Evolutionary conservation across 2,797 vertebrate genomes (phyloP), one percentile per base, ranked within the genome.

Genomic region (Acestrorhynchus altus): DNA sequence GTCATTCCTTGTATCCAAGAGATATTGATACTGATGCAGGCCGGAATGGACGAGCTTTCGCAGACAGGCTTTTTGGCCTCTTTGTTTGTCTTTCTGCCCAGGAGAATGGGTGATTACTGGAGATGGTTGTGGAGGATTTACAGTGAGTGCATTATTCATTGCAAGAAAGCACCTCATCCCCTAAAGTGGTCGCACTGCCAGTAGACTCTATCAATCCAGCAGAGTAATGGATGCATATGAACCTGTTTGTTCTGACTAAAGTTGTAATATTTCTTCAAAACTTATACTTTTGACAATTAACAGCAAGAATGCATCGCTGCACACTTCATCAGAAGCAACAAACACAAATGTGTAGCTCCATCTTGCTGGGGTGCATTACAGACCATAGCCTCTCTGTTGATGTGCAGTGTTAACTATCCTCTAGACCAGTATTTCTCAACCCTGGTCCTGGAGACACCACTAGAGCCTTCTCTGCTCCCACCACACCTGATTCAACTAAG

Each of bases 41-140:
- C 61, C 61, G 12, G 13, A 42, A 20, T 1, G n/a, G 11, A 12
- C 40, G 39, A 46, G n/a, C 42, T 64, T 64, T 22, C 61, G 15
- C 18, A 24, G 39, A 46, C 20, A 65, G 39, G 63, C 59, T 24
- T 46, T 65, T 46, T 44, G 63, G 63, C 63, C 63, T 46, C 10
- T 65, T 65, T 46, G 40, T n/a, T 24, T 15, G 40, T 65, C 20
- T 42, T 46, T 46, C 63, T 65, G 63, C 63, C 20, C 60, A 8
- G 44, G 63, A 44, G 63, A 46, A 46, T 12, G 63, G n/a, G 63
- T 24, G 63, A 46, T 65, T 24, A 65, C 20, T 44, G 63, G 40
- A 65, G 63, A 65, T 65, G 39, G n/a, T 63, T 13, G 61, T 20
- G 40, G 4, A 24, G 40, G n/a, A 65, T 65, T 65, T 65, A 65